Evolutionary conservation across 2,113 vertebrate species (phyloP).

Genomic region (Formicarius rufipectus): DNA sequence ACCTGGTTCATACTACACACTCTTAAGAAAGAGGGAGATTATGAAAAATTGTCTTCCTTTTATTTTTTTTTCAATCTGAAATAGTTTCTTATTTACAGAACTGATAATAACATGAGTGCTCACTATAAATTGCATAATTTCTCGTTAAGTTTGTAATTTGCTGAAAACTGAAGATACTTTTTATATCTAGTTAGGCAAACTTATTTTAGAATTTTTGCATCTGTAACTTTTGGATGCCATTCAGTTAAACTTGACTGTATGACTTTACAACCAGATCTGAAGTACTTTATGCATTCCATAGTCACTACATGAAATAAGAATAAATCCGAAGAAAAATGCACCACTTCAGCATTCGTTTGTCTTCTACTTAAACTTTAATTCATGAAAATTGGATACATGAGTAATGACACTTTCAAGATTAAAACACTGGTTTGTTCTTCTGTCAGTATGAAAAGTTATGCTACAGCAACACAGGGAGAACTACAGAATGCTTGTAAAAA

Average conservation of each 20-base stretch:
- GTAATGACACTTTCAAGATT: neutral
- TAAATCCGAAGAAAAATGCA: neutral
- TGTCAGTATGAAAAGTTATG: neutral
- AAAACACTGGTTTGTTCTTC: neutral
- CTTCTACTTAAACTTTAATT: neutral
- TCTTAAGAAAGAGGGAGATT: neutral
- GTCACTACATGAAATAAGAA: neutral
- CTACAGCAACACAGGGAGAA: neutral
- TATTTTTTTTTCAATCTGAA: neutral
- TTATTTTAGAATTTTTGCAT: neutral
- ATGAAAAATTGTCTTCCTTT: neutral
- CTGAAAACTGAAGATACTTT: neutral
- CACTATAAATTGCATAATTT: neutral
- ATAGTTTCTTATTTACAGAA: neutral
- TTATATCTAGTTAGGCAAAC: neutral
- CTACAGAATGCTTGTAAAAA: neutral
- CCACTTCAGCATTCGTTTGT: neutral
- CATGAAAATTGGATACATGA: neutral
- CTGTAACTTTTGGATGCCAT: neutral
- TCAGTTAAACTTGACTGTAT: neutral
- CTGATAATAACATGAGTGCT: neutral
- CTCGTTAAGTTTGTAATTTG: neutral
- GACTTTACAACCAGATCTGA: neutral
- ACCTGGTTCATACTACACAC: neutral
- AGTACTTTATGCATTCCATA: neutral